Evolutionary conservation across 2,113 vertebrate genomes (phyloP).

Genomic region (Solea senegalensis): DNA sequence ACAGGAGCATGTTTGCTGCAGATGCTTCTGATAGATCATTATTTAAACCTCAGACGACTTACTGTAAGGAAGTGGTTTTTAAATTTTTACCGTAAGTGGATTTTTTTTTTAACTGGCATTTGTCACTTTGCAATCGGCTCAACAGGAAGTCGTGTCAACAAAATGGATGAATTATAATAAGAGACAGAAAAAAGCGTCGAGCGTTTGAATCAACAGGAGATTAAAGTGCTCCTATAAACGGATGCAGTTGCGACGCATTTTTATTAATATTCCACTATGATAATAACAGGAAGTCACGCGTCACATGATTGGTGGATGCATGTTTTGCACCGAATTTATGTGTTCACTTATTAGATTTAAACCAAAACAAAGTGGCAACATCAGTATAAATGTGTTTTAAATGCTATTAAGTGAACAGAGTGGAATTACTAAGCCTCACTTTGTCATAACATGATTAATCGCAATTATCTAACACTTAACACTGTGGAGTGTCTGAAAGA

Average conservation of each 20-base stretch:
- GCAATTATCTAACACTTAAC: slow-evolving; percentile 6
- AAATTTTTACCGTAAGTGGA: not conserved
- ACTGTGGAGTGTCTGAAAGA: not conserved
- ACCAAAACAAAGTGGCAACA: slow-evolving; percentile 15
- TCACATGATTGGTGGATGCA: slow-evolving; percentile 23
- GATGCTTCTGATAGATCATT: no score
- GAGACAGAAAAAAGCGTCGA: slow-evolving; percentile 1
- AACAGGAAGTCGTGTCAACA: not conserved
- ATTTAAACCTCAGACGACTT: slow-evolving; percentile 10
- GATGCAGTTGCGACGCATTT: not conserved
- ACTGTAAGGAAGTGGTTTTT: not conserved
- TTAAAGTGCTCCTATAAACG: slow-evolving; percentile 1
- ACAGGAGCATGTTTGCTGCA: slow-evolving; percentile 1
- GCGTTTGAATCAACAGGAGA: slow-evolving; percentile 12
- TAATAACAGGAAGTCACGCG: slow-evolving; percentile 25
- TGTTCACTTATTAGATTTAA: slow-evolving; percentile 28
- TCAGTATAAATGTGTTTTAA: slow-evolving; percentile 19
- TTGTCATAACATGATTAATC: slow-evolving; percentile 11
- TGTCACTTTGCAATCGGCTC: not conserved
- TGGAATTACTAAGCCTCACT: slow-evolving; percentile 27
- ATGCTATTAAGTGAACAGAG: slow-evolving; percentile 26
- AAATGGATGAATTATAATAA: not conserved
- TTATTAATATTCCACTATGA: slow-evolving; percentile 45
- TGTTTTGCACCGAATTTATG: slow-evolving; percentile 33
- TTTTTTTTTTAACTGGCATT: not conserved